These are phyloP conservation scores for Pipistrellus pipistrellus DNA, from an alignment of 2,797 vertebrate species.

Conservation along the genomic window DNA sequence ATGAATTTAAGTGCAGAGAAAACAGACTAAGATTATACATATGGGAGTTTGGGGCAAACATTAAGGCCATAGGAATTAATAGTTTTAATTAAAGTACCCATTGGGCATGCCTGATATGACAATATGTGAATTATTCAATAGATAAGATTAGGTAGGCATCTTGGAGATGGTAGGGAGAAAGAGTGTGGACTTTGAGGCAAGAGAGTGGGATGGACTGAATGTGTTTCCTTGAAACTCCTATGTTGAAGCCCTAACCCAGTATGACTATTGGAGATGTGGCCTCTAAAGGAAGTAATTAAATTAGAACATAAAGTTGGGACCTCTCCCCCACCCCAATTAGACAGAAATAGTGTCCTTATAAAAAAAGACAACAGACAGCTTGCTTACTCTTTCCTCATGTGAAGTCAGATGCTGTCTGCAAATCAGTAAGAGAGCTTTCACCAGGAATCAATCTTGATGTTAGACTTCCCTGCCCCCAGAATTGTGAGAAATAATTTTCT, in stretches of 20 bases:
- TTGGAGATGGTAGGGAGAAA: not conserved
- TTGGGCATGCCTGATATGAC: not conserved
- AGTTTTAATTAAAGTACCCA: not conserved
- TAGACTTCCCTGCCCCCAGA: not conserved
- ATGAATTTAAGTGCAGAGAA: not conserved
- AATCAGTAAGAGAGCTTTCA: not conserved
- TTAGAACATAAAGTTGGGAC: not conserved
- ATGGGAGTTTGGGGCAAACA: not conserved
- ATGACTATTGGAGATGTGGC: not conserved
- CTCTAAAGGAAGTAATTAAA: not conserved
- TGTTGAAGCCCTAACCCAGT: not conserved
- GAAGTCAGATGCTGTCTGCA: not conserved
- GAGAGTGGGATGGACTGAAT: not conserved
- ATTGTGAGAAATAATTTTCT: not conserved
- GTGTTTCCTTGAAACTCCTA: not conserved
- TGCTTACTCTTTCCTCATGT: not conserved
- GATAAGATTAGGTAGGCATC: not conserved
- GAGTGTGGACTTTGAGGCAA: not conserved
- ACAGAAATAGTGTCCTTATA: too few species aligned
- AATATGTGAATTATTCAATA: not conserved
- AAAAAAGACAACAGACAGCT: not conserved
- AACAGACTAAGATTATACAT: not conserved
- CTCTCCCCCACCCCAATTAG: not conserved
- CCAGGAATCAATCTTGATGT: not conserved
- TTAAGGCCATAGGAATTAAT: not conserved